A percentile compares a stretch with the other conserved stretches of the same genome.
Conservation (phyloP, 1,140 invertebrate genomes). For the Acromyrmex echinatior region DNA sequence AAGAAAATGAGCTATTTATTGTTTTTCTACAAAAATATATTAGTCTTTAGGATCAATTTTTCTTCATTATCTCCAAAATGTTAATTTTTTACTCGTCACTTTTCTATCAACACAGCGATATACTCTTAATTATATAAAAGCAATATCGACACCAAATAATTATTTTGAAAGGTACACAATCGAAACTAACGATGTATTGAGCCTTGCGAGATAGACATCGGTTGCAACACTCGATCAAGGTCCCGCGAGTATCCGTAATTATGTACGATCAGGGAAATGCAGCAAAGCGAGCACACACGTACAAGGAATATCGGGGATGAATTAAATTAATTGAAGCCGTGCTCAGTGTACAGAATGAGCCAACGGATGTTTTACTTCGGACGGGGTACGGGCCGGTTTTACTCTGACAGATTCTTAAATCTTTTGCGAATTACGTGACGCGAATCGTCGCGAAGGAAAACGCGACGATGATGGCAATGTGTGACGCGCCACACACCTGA, state of each 20-base stretch:
- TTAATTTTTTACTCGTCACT: too few relatives aligned
- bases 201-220: not conserved
- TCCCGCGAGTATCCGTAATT: constrained; percentile 29
- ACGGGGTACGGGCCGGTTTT: constrained; percentile 12
- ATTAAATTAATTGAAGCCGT: constrained; percentile 55
- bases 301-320: constrained; percentile 45
- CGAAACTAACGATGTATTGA: not conserved
- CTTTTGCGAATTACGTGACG: constrained; percentile 60
- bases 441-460: constrained; percentile 32
- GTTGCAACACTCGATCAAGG: constrained; percentile 8
- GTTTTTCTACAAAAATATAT: too few relatives aligned
- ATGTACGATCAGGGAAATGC: constrained; percentile 39
- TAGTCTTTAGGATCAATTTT: too few relatives aligned
- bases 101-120: too few relatives aligned
- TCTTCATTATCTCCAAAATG: too few relatives aligned
- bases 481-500: constrained; percentile 24
- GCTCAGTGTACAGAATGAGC: constrained; percentile 32
- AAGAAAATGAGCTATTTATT: too few relatives aligned
- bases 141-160: not conserved
- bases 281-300: constrained; percentile 38
- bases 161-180: not conserved
- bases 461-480: constrained; percentile 8
- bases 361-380: constrained; percentile 21
- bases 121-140: not conserved
- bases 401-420: constrained; percentile 48